These are phyloP conservation scores for Drosophila sucinea DNA, from an alignment of 1,140 invertebrate genomes.

Conservation along the genomic window DNA sequence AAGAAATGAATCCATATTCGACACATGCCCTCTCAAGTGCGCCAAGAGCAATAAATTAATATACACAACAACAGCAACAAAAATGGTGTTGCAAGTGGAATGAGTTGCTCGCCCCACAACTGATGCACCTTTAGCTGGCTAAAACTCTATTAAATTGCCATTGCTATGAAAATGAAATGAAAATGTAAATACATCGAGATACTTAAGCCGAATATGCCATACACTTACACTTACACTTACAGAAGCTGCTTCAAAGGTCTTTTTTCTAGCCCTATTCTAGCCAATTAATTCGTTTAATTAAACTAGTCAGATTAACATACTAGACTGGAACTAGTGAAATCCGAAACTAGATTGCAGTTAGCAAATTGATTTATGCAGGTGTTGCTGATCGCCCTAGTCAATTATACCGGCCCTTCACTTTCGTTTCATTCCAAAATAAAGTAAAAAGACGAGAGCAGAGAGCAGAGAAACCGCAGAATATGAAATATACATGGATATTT, in stretches of 20 bases:
- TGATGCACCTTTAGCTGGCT: slow-evolving; percentile 25
- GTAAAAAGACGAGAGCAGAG: neutral
- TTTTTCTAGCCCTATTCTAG: no score
- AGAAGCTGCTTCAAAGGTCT: no score
- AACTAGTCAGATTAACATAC: neutral
- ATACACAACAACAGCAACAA: slow-evolving; percentile 8
- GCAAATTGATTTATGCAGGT: no score
- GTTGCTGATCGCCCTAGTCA: no score
- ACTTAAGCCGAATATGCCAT: neutral
- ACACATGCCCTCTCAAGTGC: slow-evolving; percentile 44
- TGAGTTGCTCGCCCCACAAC: neutral
- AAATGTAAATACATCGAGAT: neutral
- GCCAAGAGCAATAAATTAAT: slow-evolving; percentile 48
- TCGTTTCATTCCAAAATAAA: no score
- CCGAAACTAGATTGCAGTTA: no score
- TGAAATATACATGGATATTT: slow-evolving; percentile 45
- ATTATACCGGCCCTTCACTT: neutral
- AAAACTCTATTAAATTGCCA: slow-evolving; percentile 46
- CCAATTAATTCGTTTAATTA: neutral
- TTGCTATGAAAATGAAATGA: slow-evolving; percentile 9
- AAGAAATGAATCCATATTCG: slow-evolving; percentile 24
- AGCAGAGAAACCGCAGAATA: slow-evolving; percentile 23
- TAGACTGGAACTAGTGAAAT: no score
- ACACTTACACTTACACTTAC: slow-evolving; percentile 11
- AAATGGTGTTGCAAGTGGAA: slow-evolving; percentile 18